Base-by-base conservation (phyloP, 2,797 vertebrate species). In the Falco peregrinus region DNA sequence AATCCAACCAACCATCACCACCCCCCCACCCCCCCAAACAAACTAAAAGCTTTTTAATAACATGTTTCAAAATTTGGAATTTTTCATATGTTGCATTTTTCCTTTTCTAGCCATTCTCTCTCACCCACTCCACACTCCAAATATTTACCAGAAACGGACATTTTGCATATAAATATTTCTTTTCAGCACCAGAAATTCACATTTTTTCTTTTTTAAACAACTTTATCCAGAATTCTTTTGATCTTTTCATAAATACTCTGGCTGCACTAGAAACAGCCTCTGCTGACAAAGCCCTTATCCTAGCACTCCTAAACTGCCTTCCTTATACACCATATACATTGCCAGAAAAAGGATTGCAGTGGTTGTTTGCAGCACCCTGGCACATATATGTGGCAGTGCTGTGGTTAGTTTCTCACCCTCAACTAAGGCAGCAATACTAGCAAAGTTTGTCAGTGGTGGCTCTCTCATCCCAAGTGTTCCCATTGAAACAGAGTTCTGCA, bases 21-120 rank as follows among this genome's bases (percentile, higher is more conserved):
- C 35, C 35, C 35, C 9, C 35, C 22, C 0, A 7, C 7, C 43
- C 0, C 5, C 2, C 10, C 47, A 25, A 11, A 54, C 10, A 79
- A 69, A 54, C 6, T 5, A 45, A 70, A 87, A 56, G 5, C 5
- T 82, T 76, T 78, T 69, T 54, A 79, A 65, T 50, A 69, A 51
- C 17, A 51, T 5, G 35, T 73, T 76, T 76, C 13, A 88, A 84
- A 81, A 39, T 28, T 19, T 43, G 13, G 25, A 61, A 5, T 22
- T 81, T 68, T 90, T 90, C 17, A 16, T 50, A 20, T 39, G 17
- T 33, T 54, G 11, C 31, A 2, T 15, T 51, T 78, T 83, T 84
- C 5, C 19, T 48, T 91, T 95, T 89, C 35, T 41, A 94, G 14
- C 10, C 33, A 28, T 81, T 35, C 35, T 89, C 25, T 87, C 35